Evolutionary conservation across 2,113 vertebrate species (phyloP), one percentile per base, ranked within the genome.

Genomic region (Lynx canadensis): DNA sequence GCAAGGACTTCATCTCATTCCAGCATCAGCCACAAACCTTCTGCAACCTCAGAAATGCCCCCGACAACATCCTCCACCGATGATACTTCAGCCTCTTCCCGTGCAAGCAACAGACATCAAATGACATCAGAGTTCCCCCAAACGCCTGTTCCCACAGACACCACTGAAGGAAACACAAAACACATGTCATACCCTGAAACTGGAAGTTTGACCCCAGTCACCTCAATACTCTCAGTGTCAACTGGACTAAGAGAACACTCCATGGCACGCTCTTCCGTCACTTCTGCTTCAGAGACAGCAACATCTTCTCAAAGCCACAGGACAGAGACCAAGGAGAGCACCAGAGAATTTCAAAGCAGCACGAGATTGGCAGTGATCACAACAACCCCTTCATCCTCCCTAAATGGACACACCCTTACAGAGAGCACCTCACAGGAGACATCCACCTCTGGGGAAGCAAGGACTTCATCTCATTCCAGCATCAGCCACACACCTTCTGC

Each of bases 201-300:
- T 0, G 5, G 3, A 2, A 38, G 16, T 21, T 0, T 4, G 0
- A 9, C 9, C 7, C 2, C 50, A 13, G 2, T 11, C 0, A 31
- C 4, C 5, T 41, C 74, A 16, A 7, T 0, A 6, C 11, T 25
- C 25, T 41, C 27, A 3, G 1, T 1, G 1, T 41, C 45, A 36
- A 1, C 33, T 6, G 5, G 0, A 4, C 0, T 0, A 10, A 13
- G 9, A 0, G 5, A 1, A 21, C 31, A 1, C 7, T 29, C 36
- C 19, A 36, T 11, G 18, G 8, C 2, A 15, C 15, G 4, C 8
- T 16, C 14, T 14, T 52, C 50, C 14, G 3, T 68, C 5, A 68
- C 5, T 1, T 15, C 65, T 68, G 2, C 65, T 16, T 13, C 5
- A 33, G 29, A 68, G 65, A 16, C 4, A 36, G 10, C 18, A 10